Evolutionary conservation across 2,888 invertebrate genomes (phyloP).

Genomic region (Noctua janthina): DNA sequence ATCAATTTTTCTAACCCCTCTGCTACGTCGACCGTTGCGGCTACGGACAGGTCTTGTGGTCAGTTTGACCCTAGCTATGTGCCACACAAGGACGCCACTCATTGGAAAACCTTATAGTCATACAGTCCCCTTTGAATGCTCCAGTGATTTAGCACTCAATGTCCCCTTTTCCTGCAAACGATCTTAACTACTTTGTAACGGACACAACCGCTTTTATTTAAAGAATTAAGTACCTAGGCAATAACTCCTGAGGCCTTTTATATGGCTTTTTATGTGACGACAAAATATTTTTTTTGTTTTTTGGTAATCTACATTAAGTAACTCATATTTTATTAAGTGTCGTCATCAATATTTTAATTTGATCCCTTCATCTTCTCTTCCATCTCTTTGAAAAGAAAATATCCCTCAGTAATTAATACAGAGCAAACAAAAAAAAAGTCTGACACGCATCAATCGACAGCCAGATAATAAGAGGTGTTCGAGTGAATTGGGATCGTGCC

Average conservation of each 20-base stretch:
- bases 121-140: constrained; percentile 74
- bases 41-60: constrained; percentile 50
- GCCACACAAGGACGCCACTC: constrained; percentile 67
- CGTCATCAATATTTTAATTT: not conserved
- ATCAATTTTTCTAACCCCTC: constrained; percentile 14
- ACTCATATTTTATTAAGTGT: not conserved
- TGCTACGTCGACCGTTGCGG: constrained; percentile 43
- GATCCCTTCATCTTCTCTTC: constrained; percentile 35
- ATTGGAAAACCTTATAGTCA: constrained; percentile 71
- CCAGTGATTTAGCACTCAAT: constrained; percentile 69
- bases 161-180: constrained; percentile 73
- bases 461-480: constrained; percentile 80
- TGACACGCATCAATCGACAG: constrained; percentile 81
- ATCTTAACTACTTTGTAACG: constrained; percentile 63
- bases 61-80: constrained; percentile 37
- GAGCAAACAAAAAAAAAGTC: constrained; percentile 25
- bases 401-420: constrained; percentile 54
- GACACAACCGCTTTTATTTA: constrained; percentile 45
- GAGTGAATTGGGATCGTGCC: constrained; percentile 85
- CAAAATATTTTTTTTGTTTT: not conserved
- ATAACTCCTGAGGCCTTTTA: not conserved
- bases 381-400: constrained; percentile 48
- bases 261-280: too few relatives aligned
- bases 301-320: not conserved
- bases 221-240: constrained; percentile 4